A percentile compares a stretch with the other conserved stretches of the same genome.
These are phyloP conservation scores for Lithobates sylvaticus DNA, from an alignment of 2,797 vertebrate species.

Conservation along the genomic window DNA sequence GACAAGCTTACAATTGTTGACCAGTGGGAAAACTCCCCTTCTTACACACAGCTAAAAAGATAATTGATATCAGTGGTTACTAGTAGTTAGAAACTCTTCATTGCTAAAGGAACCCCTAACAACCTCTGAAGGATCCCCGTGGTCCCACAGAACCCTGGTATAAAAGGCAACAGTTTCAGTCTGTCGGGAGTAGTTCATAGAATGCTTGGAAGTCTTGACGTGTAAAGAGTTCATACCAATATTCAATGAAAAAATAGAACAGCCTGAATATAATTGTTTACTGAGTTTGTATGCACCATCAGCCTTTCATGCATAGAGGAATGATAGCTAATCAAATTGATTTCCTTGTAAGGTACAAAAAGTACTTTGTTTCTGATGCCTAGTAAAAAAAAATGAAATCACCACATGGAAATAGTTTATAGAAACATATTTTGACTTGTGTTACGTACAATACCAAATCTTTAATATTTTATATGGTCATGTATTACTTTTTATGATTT, in stretches of 20 bases:
- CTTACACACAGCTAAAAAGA: no score
- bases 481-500: constrained; percentile 42
- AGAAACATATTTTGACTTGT: constrained; percentile 11
- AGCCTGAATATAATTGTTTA: no score
- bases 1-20: no score
- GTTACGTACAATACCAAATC: neutral
- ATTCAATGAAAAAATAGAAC: neutral
- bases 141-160: no score
- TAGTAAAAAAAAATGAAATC: neutral
- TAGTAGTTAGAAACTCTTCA: no score
- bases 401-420: constrained; percentile 43
- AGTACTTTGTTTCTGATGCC: neutral
- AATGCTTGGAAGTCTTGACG: neutral
- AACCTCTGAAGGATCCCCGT: no score
- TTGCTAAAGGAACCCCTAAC: no score
- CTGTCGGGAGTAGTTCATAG: no score
- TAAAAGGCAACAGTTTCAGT: no score
- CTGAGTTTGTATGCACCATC: no score
- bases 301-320: neutral
- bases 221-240: neutral
- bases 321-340: neutral
- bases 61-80: no score
- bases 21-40: no score
- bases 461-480: constrained; percentile 46
- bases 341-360: constrained; percentile 2